Evolutionary conservation across 2,888 invertebrate genomes (phyloP), one percentile per base, ranked within the genome.

Genomic region (Macropis europaea): DNA sequence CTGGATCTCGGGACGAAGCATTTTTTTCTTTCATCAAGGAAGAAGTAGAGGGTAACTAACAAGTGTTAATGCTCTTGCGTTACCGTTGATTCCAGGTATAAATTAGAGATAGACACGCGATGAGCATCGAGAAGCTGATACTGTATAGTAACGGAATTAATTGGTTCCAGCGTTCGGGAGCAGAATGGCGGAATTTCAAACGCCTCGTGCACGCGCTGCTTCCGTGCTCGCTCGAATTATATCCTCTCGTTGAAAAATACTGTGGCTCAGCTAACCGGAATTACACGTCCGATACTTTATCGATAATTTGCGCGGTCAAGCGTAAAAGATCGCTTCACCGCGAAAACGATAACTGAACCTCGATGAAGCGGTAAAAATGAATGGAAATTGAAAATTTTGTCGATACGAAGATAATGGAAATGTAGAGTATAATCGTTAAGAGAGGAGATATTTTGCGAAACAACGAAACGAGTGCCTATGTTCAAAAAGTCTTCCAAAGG

Each of bases 391-490:
- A 36, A 36, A 5, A 22, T 11, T 19, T 15, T 22, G 22, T 24
- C 15, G 24, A 38, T 30, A 22, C 1, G 15, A 2, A 5, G 13
- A 5, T 22, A 32, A 32, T 28, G 2, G 3, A 19, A 11, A 19
- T 6, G 9, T 9, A 1, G 6, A n/a, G 11, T 30, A 5, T 7
- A 13, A 30, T 22, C 9, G n/a, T n/a, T n/a, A n/a, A n/a, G n/a
- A n/a, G n/a, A 40, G 32, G 19, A 22, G 13, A 11, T 36, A 50
- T 1, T 32, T 47, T 24, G 26, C 52, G 3, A 60, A 63, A 68
- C 56, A 72, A 77, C 54, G 62, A 70, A 81, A 68, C 60, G 59
- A 76, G 73, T 80, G 79, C 79, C 79, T 79, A 77, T 57, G 34
- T 62, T 53, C 6, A 38, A 59, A 40, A 50, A 60, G 79, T 79